These are phyloP conservation scores for Lutraria lutraria DNA, from an alignment of 2,888 invertebrate genomes.

Conservation along the genomic window DNA sequence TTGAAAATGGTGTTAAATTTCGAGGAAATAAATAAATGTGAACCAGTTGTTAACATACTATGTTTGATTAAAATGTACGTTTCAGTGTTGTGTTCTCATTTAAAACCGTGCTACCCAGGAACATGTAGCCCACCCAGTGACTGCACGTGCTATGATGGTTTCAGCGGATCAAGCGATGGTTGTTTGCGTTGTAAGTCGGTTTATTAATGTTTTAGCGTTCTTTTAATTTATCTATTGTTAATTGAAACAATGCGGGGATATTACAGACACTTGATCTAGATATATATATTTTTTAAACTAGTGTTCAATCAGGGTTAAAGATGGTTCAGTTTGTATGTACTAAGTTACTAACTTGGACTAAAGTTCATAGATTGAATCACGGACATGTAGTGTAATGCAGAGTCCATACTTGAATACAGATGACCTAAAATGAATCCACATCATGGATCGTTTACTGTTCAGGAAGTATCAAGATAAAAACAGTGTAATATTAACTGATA, in stretches of 20 bases:
- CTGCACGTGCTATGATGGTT: constrained; percentile 26
- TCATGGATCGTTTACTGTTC: background rate
- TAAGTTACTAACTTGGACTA: too few relatives aligned
- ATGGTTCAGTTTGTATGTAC: too few relatives aligned
- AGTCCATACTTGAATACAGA: too few relatives aligned
- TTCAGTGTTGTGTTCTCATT: constrained; percentile 24
- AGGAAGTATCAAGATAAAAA: background rate
- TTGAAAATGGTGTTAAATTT: too few relatives aligned
- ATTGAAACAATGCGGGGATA: background rate
- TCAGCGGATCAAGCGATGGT: background rate
- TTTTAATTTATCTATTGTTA: background rate
- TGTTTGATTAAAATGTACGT: too few relatives aligned
- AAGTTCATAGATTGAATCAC: too few relatives aligned
- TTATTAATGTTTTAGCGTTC: background rate
- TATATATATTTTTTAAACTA: background rate
- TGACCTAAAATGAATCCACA: too few relatives aligned
- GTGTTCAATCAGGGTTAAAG: background rate
- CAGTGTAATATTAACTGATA: background rate
- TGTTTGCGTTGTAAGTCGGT: constrained; percentile 21
- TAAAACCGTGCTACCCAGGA: constrained; percentile 35
- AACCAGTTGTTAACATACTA: too few relatives aligned
- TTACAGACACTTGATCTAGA: background rate
- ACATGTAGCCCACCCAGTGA: constrained; percentile 1
- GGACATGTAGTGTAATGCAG: too few relatives aligned
- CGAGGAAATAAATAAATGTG: too few relatives aligned